phyloP scores from a whole-genome alignment of 2,113 vertebrate genomes.

The Percopsis transmontana region DNA sequence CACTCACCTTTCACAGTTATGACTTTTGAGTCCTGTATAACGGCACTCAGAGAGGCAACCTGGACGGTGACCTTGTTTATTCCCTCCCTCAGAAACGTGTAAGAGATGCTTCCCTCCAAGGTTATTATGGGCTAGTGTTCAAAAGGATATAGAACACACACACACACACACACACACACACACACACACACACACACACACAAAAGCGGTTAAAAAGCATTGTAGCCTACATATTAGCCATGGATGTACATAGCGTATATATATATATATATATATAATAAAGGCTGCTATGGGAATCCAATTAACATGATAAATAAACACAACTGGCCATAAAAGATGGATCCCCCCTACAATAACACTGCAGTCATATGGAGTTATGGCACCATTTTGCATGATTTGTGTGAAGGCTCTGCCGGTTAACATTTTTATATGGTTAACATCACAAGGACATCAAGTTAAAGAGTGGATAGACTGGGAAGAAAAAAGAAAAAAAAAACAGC shows the following conservation, averaged over 20 bases:
- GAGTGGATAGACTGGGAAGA: background rate
- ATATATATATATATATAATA: slow-evolving; percentile 52
- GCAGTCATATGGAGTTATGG: slow-evolving; percentile 24
- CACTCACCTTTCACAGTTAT: slow-evolving; percentile 89
- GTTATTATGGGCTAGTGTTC: slow-evolving; percentile 89
- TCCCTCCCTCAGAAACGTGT: slow-evolving; percentile 83
- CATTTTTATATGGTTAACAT: slow-evolving; percentile 19
- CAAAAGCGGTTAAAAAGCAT: slow-evolving; percentile 7
- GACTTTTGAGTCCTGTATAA: slow-evolving; percentile 91
- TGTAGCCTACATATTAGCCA: slow-evolving; percentile 19
- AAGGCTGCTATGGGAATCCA: slow-evolving; percentile 43
- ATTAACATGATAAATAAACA: slow-evolving; percentile 58
- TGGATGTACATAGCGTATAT: slow-evolving; percentile 27
- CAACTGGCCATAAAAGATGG: slow-evolving; percentile 26
- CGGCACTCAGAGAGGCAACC: slow-evolving; percentile 84
- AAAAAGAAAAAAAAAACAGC: slow-evolving; percentile 3
- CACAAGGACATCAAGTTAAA: slow-evolving; percentile 8
- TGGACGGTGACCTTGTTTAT: slow-evolving; percentile 90
- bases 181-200: slow-evolving; percentile 26
- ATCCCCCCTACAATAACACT: slow-evolving; percentile 21
- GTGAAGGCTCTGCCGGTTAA: slow-evolving; percentile 25
- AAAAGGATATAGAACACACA: slow-evolving; percentile 35
- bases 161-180: slow-evolving; percentile 38
- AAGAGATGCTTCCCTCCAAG: slow-evolving; percentile 89
- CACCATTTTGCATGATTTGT: slow-evolving; percentile 34